phyloP scores from a whole-genome alignment of 1,140 invertebrate species.

The Drosophila ananassae region DNA sequence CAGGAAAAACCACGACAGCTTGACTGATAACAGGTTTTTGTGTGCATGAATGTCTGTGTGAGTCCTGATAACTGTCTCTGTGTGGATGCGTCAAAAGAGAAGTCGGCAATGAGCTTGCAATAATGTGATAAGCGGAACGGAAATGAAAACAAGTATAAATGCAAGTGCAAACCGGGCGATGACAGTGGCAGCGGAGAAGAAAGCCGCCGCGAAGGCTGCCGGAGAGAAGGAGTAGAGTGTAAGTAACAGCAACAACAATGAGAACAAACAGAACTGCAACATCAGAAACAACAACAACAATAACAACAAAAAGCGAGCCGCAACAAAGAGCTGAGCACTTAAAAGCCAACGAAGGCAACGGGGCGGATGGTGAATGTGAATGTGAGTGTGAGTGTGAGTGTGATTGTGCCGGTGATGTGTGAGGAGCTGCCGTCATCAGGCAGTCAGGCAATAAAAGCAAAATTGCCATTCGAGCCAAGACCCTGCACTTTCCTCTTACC shows the following conservation, averaged over 20 bases:
- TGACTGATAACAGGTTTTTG: conserved; percentile 53
- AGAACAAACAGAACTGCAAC: conserved; percentile 8
- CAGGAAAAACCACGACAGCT: conserved; percentile 34
- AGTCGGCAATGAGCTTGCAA: conserved; percentile 76
- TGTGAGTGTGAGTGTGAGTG: not conserved
- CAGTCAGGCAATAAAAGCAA: conserved; percentile 64
- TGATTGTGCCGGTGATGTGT: conserved; percentile 2
- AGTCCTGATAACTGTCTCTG: not conserved
- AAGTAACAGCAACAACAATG: conserved; percentile 19
- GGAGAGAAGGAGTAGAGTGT: conserved; percentile 8
- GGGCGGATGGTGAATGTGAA: conserved; percentile 13
- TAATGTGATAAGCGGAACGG: conserved; percentile 78
- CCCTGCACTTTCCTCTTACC: conserved; percentile 11
- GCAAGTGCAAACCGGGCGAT: conserved; percentile 51
- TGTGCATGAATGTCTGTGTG: conserved; percentile 7
- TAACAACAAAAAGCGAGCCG: conserved; percentile 52
- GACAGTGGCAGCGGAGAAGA: conserved; percentile 30
- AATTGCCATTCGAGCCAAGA: conserved; percentile 63
- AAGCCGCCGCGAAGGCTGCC: not conserved
- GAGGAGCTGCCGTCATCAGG: conserved; percentile 40
- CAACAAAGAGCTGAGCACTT: conserved; percentile 69
- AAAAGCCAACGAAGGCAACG: conserved; percentile 53
- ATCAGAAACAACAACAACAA: conserved; percentile 2
- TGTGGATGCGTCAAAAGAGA: conserved; percentile 43
- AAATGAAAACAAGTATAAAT: conserved; percentile 77